These are phyloP conservation scores for Drosophila algonquin DNA, from an alignment of 2,888 invertebrate species.

Conservation along the genomic window DNA sequence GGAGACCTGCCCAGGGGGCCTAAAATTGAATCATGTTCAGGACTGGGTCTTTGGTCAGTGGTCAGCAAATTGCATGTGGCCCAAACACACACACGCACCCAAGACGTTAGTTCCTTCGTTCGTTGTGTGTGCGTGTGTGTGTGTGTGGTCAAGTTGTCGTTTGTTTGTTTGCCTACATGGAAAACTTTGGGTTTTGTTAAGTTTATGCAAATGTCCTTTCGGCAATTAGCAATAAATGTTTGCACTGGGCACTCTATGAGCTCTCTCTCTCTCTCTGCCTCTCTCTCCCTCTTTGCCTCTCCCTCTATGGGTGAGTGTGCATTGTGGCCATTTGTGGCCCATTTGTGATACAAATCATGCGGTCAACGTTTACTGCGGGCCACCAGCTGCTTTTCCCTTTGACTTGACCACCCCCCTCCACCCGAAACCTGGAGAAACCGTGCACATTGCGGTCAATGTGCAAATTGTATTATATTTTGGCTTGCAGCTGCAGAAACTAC, in stretches of 20 bases:
- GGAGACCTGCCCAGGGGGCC: conserved; percentile 22
- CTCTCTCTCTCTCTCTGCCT: neutral
- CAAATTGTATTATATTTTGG: conserved; percentile 64
- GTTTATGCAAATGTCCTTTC: conserved; percentile 76
- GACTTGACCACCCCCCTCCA: conserved; percentile 45
- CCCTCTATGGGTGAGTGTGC: conserved; percentile 12
- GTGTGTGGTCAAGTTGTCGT: conserved; percentile 61
- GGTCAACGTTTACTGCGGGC: conserved; percentile 73
- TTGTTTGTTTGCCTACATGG: conserved; percentile 59
- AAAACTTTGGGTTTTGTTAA: conserved; percentile 71
- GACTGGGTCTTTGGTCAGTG: conserved; percentile 33
- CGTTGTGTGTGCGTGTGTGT: neutral
- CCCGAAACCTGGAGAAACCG: conserved; percentile 12
- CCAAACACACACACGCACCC: neutral
- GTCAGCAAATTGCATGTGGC: conserved; percentile 37
- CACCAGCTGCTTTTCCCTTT: conserved; percentile 55
- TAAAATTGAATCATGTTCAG: conserved; percentile 63
- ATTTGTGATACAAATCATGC: conserved; percentile 77
- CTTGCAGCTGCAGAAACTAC: conserved; percentile 38
- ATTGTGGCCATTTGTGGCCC: conserved; percentile 65
- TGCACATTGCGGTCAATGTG: conserved; percentile 64
- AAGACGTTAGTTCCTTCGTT: conserved; percentile 22
- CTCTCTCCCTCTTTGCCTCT: neutral
- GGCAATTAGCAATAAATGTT: conserved; percentile 77
- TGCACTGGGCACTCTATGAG: conserved; percentile 50